Evolutionary conservation across 1,140 invertebrate genomes (phyloP), one percentile per base, ranked within the genome.

Genomic region (Dendrolimus kikuchii): DNA sequence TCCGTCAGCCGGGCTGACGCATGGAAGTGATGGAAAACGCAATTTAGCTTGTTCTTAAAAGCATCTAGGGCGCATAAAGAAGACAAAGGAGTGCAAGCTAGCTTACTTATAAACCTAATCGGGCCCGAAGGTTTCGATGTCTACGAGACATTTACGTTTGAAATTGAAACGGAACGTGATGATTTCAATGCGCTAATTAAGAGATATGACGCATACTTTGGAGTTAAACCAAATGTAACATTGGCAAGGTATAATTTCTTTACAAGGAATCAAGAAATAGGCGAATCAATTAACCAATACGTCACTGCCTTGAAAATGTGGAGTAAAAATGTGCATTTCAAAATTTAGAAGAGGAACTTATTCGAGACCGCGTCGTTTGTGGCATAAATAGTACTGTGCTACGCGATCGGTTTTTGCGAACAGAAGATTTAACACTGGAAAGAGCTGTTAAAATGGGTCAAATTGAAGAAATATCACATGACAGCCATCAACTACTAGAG

Each of bases 1-100:
- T n/a, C n/a, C n/a, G n/a, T n/a, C n/a, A n/a, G n/a, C n/a, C n/a
- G n/a, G n/a, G n/a, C n/a, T n/a, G n/a, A n/a, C n/a, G n/a, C n/a
- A n/a, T n/a, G n/a, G n/a, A n/a, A n/a, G n/a, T n/a, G n/a, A n/a
- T n/a, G n/a, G n/a, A n/a, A n/a, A n/a, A n/a, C n/a, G n/a, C n/a
- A n/a, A n/a, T n/a, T n/a, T n/a, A n/a, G n/a, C n/a, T n/a, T n/a
- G n/a, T n/a, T n/a, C n/a, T n/a, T 60, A 7, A 60, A 60, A 39
- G 62, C 62, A 38, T 64, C 58, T 0, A 56, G 56, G 38, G 58
- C 59, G 7, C 7, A 57, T 23, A 60, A 53, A n/a, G 55, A 60
- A 38, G 5, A 50, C 36, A 37, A 45, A 5, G 56, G 51, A 10
- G 53, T 60, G 3, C 57, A 57, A 40, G 51, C 62, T 7, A 60